Percentiles rank a stretch among this genome's conserved stretches.
Evolutionary conservation across 2,113 vertebrate genomes (phyloP).

Genomic region (Agelaius phoeniceus): DNA sequence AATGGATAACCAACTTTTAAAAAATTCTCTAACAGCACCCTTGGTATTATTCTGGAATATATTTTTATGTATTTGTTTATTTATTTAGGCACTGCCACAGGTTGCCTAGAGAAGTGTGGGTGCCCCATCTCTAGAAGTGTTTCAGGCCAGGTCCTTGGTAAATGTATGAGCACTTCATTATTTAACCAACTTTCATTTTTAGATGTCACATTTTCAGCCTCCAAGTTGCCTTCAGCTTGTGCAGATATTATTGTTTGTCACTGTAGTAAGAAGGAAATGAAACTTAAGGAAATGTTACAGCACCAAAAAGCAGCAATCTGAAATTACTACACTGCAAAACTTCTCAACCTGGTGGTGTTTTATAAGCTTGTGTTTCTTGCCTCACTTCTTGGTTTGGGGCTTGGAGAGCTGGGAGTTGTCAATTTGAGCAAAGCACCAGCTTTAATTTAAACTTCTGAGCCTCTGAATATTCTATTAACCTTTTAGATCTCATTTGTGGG

Average conservation of each 20-base stretch:
- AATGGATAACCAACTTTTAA: background rate
- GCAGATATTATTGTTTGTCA: background rate
- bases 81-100: background rate
- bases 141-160: background rate
- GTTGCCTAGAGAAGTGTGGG: background rate
- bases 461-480: background rate
- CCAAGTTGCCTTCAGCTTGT: background rate
- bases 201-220: background rate
- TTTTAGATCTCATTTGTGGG: background rate
- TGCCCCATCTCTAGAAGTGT: background rate
- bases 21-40: background rate
- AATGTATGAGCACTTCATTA: background rate
- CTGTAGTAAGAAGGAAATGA: background rate
- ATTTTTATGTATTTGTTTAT: background rate
- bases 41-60: background rate
- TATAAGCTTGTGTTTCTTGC: background rate
- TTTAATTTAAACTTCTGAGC: background rate
- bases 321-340: background rate
- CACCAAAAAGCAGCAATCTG: background rate
- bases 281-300: background rate
- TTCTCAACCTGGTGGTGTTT: accelerated
- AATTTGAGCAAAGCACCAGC: background rate
- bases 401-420: background rate
- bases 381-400: background rate
- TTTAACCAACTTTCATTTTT: background rate